phyloP scores from a whole-genome alignment of 1,140 invertebrate species.

The Sinella curviseta region DNA sequence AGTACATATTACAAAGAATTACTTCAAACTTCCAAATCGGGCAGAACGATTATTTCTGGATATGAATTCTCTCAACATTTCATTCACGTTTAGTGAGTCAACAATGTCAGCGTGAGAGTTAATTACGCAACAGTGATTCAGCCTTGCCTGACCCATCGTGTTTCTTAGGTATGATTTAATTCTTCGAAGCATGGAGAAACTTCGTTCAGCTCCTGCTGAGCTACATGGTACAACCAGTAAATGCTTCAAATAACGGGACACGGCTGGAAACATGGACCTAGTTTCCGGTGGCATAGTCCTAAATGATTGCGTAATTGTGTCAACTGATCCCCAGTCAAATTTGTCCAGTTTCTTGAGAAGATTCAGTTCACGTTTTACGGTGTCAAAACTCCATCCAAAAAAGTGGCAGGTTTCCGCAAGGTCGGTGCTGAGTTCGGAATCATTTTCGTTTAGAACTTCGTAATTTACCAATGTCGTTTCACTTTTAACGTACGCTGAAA shows the following conservation, averaged over 20 bases:
- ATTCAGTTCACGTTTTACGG: background rate
- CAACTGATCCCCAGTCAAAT: background rate
- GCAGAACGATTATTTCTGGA: too few species aligned
- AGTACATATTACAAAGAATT: too few species aligned
- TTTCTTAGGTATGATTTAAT: background rate
- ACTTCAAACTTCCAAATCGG: too few species aligned
- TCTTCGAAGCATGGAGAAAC: background rate
- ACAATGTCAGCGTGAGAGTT: background rate
- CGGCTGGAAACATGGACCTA: background rate
- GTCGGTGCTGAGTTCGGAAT: background rate
- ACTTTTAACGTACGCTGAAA: background rate
- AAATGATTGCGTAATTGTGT: background rate
- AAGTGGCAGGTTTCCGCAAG: background rate
- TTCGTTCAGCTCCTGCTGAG: too few species aligned
- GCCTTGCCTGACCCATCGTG: background rate
- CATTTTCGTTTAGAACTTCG: too few species aligned
- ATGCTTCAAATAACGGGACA: background rate
- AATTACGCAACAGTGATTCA: too few species aligned
- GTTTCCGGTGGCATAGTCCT: background rate
- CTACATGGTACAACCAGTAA: background rate
- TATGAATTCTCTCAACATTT: too few species aligned
- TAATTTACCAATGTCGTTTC: background rate
- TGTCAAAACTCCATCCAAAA: background rate
- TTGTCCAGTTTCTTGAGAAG: background rate
- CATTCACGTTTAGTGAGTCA: background rate